Evolutionary conservation across 2,113 vertebrate species (phyloP).

Genomic region (Pelecanoides urinatrix): DNA sequence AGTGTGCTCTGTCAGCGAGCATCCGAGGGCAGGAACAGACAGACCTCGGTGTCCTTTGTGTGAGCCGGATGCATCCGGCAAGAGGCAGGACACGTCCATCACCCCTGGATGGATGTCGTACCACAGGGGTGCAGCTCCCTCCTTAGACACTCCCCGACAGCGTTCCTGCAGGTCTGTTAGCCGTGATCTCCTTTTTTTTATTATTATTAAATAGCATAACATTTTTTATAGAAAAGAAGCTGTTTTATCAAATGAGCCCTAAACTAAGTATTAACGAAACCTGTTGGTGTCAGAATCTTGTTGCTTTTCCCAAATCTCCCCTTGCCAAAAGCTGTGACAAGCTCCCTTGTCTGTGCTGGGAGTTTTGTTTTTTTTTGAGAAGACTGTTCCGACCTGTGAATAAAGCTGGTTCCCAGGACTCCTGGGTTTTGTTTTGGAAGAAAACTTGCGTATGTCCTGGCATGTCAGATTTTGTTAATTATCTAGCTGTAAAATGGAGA

Average conservation of each 20-base stretch:
- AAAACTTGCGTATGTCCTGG: neutral
- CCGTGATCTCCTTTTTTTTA: neutral
- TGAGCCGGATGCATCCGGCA: neutral
- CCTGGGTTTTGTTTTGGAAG: neutral
- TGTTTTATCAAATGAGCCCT: neutral
- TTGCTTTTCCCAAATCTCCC: neutral
- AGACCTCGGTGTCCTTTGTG: neutral
- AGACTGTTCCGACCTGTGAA: neutral
- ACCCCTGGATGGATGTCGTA: rapidly evolving
- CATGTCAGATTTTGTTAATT: neutral
- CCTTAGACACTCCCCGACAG: neutral
- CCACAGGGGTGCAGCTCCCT: neutral
- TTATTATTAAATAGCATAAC: neutral
- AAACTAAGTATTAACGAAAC: neutral
- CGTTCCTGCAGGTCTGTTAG: neutral
- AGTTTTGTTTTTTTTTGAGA: neutral
- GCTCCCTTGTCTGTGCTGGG: neutral
- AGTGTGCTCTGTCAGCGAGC: neutral
- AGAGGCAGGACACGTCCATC: neutral
- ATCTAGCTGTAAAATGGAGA: neutral
- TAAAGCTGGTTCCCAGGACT: neutral
- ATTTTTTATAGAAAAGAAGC: neutral
- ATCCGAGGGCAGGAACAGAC: neutral
- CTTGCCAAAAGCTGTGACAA: neutral
- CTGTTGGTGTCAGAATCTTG: rapidly evolving